Percentiles rank a stretch among this genome's conserved stretches.
These are phyloP conservation scores for Nomia melanderi DNA, from an alignment of 1,140 invertebrate species.

Conservation along the genomic window DNA sequence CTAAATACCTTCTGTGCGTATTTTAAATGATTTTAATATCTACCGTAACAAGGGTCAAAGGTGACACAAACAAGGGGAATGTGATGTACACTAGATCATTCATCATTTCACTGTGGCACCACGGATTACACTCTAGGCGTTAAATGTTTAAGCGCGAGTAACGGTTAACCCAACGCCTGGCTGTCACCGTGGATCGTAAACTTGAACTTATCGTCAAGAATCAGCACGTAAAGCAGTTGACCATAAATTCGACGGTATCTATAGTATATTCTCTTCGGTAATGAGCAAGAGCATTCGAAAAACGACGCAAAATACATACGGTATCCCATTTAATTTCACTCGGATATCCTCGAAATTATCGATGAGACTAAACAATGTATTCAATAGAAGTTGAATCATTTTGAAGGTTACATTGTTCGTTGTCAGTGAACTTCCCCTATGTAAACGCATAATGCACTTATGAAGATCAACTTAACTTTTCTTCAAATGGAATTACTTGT, in stretches of 20 bases:
- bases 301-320: background rate
- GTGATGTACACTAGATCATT: background rate
- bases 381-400: too few relatives aligned
- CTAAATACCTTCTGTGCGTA: too few relatives aligned
- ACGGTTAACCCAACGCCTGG: conserved; percentile 12
- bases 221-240: conserved; percentile 2
- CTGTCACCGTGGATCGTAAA: conserved; percentile 30
- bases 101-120: background rate
- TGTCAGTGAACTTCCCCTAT: too few relatives aligned
- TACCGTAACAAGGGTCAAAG: background rate
- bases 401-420: too few relatives aligned
- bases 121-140: conserved; percentile 3
- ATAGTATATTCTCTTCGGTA: conserved; percentile 16
- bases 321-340: too few relatives aligned
- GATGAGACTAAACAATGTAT: too few relatives aligned
- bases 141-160: conserved; percentile 13
- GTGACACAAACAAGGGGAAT: background rate
- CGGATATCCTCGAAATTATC: too few relatives aligned
- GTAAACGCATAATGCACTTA: too few relatives aligned
- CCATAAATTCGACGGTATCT: conserved; percentile 19
- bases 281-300: background rate
- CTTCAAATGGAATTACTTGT: too few relatives aligned
- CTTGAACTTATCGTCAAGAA: conserved; percentile 19
- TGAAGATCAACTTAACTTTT: too few relatives aligned
- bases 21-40: background rate